These are phyloP conservation scores for Parotia lawesii DNA, from an alignment of 2,113 vertebrate species.

Conservation along the genomic window DNA sequence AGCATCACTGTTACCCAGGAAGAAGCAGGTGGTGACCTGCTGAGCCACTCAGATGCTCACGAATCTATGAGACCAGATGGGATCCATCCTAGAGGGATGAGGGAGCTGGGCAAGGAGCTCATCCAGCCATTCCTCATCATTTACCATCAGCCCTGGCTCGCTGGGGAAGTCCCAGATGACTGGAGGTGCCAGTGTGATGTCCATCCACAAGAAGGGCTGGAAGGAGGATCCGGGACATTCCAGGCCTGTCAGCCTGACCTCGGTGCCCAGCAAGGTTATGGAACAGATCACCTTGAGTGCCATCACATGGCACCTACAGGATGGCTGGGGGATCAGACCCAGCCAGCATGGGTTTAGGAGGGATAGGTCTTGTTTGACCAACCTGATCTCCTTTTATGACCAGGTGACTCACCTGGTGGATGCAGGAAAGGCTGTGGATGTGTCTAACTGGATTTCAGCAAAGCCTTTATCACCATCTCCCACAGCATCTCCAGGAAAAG, in stretches of 20 bases:
- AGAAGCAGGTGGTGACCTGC: background rate
- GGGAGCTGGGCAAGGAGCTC: background rate
- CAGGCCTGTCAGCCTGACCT: background rate
- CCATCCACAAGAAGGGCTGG: background rate
- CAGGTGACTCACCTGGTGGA: too few species aligned
- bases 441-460: background rate
- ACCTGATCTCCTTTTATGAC: background rate
- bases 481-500: background rate
- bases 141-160: background rate
- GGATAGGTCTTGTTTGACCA: background rate
- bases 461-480: too few species aligned
- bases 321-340: background rate
- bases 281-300: background rate
- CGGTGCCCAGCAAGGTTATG: fast-evolving
- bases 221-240: background rate
- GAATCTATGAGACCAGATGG: background rate
- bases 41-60: background rate
- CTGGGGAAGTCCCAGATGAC: too few species aligned
- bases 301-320: background rate
- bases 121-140: too few species aligned
- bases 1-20: background rate
- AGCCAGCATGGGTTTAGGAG: background rate
- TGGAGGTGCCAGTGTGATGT: background rate
- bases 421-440: background rate
- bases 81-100: background rate